Evolutionary conservation across 2,888 invertebrate genomes (phyloP).

Genomic region (Helleia helle): DNA sequence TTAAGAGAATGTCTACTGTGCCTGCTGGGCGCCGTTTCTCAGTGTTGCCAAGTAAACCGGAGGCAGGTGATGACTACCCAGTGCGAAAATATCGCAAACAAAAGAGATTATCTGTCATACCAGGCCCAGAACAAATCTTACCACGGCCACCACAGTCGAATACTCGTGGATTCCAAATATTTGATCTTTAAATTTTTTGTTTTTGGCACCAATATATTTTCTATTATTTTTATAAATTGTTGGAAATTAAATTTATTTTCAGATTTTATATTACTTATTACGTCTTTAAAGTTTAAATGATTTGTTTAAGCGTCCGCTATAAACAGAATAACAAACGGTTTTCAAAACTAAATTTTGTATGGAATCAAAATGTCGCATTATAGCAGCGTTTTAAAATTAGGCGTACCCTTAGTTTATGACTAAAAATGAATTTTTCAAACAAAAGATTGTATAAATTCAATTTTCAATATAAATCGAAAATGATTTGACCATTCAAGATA

Average conservation of each 20-base stretch:
- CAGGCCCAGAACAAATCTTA: slow-evolving; percentile 44
- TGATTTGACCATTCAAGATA: too few species aligned
- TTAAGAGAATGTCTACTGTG: slow-evolving; percentile 56
- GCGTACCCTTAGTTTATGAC: too few species aligned
- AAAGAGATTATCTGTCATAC: slow-evolving; percentile 50
- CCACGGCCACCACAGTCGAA: slow-evolving; percentile 41
- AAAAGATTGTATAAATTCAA: too few species aligned
- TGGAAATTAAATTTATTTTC: not conserved
- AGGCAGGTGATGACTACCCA: slow-evolving; percentile 27
- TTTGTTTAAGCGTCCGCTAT: too few species aligned
- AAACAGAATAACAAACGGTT: too few species aligned
- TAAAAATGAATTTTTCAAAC: too few species aligned
- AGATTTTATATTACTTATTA: not conserved
- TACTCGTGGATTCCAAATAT: slow-evolving; percentile 47
- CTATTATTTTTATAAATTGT: slow-evolving; percentile 15
- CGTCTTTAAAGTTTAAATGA: not conserved
- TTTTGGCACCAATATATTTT: not conserved
- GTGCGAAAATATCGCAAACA: slow-evolving; percentile 47
- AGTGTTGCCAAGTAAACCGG: slow-evolving; percentile 45
- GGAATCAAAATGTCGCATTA: too few species aligned
- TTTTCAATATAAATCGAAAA: too few species aligned
- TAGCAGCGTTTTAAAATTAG: too few species aligned
- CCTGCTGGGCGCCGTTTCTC: slow-evolving; percentile 51
- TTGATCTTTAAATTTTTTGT: slow-evolving; percentile 38
- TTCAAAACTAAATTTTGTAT: too few species aligned